phyloP scores from a whole-genome alignment of 2,113 vertebrate genomes.

The Acrocephalus arundinaceus region DNA sequence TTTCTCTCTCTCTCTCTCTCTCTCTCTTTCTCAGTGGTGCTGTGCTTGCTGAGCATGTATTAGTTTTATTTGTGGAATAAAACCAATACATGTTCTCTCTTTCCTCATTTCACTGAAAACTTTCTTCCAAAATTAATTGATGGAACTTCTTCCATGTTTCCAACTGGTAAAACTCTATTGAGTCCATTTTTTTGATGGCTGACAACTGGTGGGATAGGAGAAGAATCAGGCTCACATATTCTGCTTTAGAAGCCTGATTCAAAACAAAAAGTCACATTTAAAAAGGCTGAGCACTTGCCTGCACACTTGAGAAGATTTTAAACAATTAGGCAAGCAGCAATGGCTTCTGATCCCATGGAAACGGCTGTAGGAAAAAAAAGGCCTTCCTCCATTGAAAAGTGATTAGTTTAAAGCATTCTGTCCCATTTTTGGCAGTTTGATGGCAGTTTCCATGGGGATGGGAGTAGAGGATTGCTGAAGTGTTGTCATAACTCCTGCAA shows the following conservation, averaged over 20 bases:
- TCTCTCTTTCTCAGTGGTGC: not conserved
- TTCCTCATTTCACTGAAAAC: not conserved
- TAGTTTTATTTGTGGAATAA: not conserved
- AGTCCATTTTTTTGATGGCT: not conserved
- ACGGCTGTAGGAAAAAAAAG: not conserved
- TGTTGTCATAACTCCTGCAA: constrained; percentile 40
- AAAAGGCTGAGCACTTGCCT: constrained; percentile 1
- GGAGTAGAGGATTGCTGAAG: not conserved
- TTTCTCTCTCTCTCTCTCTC: too few relatives aligned
- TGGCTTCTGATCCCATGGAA: constrained; percentile 58
- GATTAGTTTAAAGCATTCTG: constrained; percentile 30
- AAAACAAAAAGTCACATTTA: not conserved
- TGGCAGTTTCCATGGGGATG: constrained; percentile 42
- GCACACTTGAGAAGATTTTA: constrained; percentile 33
- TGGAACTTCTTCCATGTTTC: not conserved
- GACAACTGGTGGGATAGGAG: not conserved
- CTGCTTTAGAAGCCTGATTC: not conserved
- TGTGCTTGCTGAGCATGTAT: not conserved
- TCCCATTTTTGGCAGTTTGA: constrained; percentile 39
- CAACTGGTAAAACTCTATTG: not conserved
- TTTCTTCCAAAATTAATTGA: not conserved
- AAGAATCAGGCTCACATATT: not conserved
- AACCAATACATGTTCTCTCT: not conserved
- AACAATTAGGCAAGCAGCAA: constrained; percentile 19
- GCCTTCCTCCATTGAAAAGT: constrained; percentile 27